These are phyloP conservation scores for Tylochromis polylepis DNA, from an alignment of 2,113 vertebrate species.

Conservation along the genomic window DNA sequence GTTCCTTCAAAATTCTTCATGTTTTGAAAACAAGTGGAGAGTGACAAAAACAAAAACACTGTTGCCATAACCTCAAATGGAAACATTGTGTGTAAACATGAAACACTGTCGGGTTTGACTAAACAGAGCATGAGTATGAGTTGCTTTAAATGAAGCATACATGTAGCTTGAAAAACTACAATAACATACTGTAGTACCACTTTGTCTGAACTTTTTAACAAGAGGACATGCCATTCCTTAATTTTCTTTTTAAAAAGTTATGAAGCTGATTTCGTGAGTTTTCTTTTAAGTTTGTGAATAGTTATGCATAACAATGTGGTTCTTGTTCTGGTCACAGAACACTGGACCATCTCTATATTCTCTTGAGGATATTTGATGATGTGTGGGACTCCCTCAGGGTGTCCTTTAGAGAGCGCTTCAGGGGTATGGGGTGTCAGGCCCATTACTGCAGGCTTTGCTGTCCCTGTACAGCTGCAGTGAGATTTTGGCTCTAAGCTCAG, in stretches of 20 bases:
- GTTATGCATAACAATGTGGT: accelerated
- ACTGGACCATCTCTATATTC: background rate
- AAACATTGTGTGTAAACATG: background rate
- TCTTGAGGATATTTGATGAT: background rate
- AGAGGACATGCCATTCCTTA: background rate
- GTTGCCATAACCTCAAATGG: background rate
- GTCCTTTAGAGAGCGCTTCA: background rate
- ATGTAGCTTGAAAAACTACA: background rate
- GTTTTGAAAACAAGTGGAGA: background rate
- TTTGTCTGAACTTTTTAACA: background rate
- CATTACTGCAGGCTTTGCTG: background rate
- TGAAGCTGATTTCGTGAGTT: background rate
- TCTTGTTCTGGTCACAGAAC: background rate
- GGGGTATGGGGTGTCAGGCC: too few relatives aligned
- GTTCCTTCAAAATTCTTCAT: background rate
- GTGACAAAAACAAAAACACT: background rate
- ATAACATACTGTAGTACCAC: background rate
- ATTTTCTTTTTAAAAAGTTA: background rate
- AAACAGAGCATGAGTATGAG: background rate
- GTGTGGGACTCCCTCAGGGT: background rate
- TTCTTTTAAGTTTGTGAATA: background rate
- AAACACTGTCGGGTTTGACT: background rate
- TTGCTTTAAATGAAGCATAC: background rate
- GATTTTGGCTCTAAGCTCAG: background rate
- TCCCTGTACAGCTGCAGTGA: background rate